phyloP scores from a whole-genome alignment of 2,113 vertebrate species.

The Paraplagusia blochii region DNA sequence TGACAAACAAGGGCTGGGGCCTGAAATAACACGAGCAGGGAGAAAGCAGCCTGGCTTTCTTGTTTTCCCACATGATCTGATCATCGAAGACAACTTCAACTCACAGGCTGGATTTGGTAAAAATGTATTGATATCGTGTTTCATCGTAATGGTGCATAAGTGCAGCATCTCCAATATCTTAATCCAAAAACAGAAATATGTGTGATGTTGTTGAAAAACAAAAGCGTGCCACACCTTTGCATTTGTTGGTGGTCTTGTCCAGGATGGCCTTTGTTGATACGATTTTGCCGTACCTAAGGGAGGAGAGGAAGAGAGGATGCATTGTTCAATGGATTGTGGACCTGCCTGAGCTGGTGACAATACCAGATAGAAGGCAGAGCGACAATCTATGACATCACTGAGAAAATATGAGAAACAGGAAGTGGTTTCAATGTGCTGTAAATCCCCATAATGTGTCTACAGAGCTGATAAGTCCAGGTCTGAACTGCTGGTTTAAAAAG shows the following conservation, averaged over 20 bases:
- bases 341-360: slow-evolving; percentile 61
- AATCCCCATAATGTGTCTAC: slow-evolving; percentile 40
- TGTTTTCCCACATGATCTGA: slow-evolving; percentile 56
- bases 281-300: slow-evolving; percentile 95
- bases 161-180: background rate
- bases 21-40: slow-evolving; percentile 62
- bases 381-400: slow-evolving; percentile 73
- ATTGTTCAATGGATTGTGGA: slow-evolving; percentile 52
- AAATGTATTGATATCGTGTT: background rate
- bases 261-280: slow-evolving; percentile 98
- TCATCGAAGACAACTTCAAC: slow-evolving; percentile 38
- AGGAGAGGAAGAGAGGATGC: slow-evolving; percentile 57
- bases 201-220: slow-evolving; percentile 3
- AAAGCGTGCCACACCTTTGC: slow-evolving; percentile 84
- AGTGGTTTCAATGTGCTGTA: slow-evolving; percentile 64
- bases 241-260: slow-evolving; percentile 99
- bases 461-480: slow-evolving; percentile 23
- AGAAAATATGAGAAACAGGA: slow-evolving; percentile 71
- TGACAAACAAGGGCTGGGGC: slow-evolving; percentile 34
- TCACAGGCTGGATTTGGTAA: slow-evolving; percentile 8
- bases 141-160: background rate
- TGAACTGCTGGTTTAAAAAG: slow-evolving; percentile 26
- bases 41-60: slow-evolving; percentile 50
- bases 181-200: slow-evolving; percentile 3
- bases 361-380: slow-evolving; percentile 61